Percentiles rank a stretch among this genome's conserved stretches.
These are phyloP conservation scores for Congeria kusceri DNA, from an alignment of 2,888 invertebrate species.

Conservation along the genomic window DNA sequence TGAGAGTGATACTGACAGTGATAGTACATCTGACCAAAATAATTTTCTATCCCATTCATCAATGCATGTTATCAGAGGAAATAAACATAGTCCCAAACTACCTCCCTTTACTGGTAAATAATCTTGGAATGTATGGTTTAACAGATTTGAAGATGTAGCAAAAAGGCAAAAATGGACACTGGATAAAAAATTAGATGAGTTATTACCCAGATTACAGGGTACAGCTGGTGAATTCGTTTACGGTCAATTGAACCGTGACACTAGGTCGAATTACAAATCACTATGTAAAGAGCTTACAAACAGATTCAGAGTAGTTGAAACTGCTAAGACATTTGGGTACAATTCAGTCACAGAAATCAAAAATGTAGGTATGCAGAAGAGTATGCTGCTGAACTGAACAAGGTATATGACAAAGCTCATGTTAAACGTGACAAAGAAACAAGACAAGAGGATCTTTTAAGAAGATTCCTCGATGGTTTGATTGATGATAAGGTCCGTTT, in stretches of 20 bases:
- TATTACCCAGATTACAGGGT: slow-evolving; percentile 31
- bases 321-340: slow-evolving; percentile 20
- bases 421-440: slow-evolving; percentile 29
- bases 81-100: slow-evolving; percentile 17
- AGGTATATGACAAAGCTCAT: slow-evolving; percentile 31
- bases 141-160: slow-evolving; percentile 33
- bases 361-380: slow-evolving; percentile 1
- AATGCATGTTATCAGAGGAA: neutral
- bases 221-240: slow-evolving; percentile 31
- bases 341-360: slow-evolving; percentile 6
- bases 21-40: too few relatives aligned
- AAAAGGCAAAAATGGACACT: slow-evolving; percentile 16
- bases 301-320: slow-evolving; percentile 34
- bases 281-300: slow-evolving; percentile 26
- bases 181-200: slow-evolving; percentile 28
- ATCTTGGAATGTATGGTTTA: slow-evolving; percentile 42
- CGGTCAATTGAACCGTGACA: slow-evolving; percentile 10
- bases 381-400: slow-evolving; percentile 42
- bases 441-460: slow-evolving; percentile 37
- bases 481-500: slow-evolving; percentile 48
- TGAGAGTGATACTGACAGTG: too few relatives aligned
- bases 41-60: too few relatives aligned
- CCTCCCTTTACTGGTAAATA: slow-evolving; percentile 37
- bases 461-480: slow-evolving; percentile 38
- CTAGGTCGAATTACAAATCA: slow-evolving; percentile 12